Evolutionary conservation across 2,113 vertebrate genomes (phyloP).

Genomic region (Sylvia atricapilla): DNA sequence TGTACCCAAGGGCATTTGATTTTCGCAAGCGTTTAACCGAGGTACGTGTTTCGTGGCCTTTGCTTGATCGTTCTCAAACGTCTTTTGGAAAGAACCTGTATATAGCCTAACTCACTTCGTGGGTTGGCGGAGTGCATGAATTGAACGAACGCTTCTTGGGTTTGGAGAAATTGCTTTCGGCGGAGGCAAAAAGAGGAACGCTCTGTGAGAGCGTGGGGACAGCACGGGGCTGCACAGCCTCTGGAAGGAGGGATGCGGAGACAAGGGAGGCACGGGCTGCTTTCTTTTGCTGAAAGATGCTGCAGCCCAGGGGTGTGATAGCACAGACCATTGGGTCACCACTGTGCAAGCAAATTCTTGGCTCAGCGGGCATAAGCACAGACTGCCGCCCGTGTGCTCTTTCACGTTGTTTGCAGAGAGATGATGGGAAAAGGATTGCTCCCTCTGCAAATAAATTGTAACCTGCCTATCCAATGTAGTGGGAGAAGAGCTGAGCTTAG

Average conservation of each 20-base stretch:
- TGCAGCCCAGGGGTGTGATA: not conserved
- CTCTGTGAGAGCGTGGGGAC: not conserved
- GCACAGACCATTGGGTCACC: not conserved
- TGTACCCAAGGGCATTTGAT: not conserved
- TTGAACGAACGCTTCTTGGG: not conserved
- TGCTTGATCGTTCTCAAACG: not conserved
- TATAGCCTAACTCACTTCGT: not conserved
- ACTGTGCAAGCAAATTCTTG: not conserved
- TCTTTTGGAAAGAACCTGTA: not conserved
- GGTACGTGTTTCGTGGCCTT: not conserved
- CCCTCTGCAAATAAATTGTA: constrained; percentile 20
- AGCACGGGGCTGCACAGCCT: not conserved
- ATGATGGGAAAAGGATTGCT: not conserved
- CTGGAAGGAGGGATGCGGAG: not conserved
- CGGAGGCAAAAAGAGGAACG: not conserved
- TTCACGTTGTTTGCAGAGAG: not conserved
- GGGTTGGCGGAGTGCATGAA: not conserved
- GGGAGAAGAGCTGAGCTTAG: not conserved
- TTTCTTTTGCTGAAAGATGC: not conserved
- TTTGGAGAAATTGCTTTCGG: not conserved
- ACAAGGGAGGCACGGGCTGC: not conserved
- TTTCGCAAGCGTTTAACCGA: not conserved
- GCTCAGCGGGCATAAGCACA: not conserved
- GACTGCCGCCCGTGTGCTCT: not conserved
- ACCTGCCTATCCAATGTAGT: not conserved